Percentiles rank a stretch among this genome's conserved stretches.
Evolutionary conservation across 2,113 vertebrate species (phyloP).

Genomic region (Neolamprologus hecqui): DNA sequence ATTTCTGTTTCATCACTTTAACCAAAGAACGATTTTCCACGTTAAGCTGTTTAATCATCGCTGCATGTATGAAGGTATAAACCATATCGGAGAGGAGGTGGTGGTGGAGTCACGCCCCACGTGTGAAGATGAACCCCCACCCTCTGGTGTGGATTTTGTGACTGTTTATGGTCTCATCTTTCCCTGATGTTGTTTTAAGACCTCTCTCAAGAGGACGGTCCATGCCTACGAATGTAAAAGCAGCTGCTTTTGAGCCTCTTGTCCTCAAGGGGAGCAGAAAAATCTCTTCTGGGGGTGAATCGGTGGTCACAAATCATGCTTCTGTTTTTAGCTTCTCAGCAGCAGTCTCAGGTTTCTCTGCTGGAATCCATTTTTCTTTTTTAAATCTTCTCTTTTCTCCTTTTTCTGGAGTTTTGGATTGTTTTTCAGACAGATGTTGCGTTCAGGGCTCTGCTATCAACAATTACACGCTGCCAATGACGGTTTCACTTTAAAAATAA

Average conservation of each 20-base stretch:
- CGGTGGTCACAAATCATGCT: background rate
- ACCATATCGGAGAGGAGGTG: background rate
- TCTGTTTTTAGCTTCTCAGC: constrained; percentile 9
- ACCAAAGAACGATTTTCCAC: background rate
- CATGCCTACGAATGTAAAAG: constrained; percentile 9
- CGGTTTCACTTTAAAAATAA: background rate
- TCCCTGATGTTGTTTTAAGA: background rate
- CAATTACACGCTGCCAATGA: constrained; percentile 28
- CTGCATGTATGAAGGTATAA: background rate
- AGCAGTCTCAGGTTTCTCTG: background rate
- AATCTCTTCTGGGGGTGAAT: background rate
- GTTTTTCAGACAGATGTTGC: background rate
- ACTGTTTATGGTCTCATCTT: background rate
- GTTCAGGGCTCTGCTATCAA: constrained; percentile 33
- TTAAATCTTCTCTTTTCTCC: background rate
- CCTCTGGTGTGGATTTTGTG: background rate
- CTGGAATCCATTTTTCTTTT: background rate
- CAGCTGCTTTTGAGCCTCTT: background rate
- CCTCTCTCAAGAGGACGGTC: background rate
- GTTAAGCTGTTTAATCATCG: background rate
- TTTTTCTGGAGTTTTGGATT: background rate
- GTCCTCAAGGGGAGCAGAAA: background rate
- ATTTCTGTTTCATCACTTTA: background rate
- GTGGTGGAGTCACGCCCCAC: background rate
- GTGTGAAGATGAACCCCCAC: background rate